A percentile compares a stretch with the other conserved stretches of the same genome.
Evolutionary conservation across 2,888 invertebrate species (phyloP).

Genomic region (Flabesymbios commensalis): DNA sequence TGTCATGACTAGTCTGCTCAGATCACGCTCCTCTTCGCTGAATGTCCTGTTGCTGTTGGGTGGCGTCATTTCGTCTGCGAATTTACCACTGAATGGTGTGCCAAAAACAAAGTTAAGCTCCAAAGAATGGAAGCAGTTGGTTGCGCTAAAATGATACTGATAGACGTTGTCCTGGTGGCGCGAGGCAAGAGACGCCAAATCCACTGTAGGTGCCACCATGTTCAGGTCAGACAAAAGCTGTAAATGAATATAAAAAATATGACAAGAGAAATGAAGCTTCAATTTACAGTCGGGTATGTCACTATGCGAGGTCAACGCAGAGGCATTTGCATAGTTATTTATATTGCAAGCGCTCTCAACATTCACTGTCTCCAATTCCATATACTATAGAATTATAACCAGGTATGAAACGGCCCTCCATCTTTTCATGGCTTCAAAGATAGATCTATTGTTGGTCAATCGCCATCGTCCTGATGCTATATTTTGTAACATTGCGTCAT

Average conservation of each 20-base stretch:
- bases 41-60: constrained; percentile 9
- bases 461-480: too few relatives aligned
- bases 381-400: too few relatives aligned
- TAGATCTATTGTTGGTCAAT: too few relatives aligned
- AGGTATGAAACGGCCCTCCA: too few relatives aligned
- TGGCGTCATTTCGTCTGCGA: constrained; percentile 32
- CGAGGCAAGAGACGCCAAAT: constrained; percentile 23
- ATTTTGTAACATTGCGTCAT: too few relatives aligned
- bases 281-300: too few relatives aligned
- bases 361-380: too few relatives aligned
- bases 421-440: too few relatives aligned
- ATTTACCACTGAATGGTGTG: constrained; percentile 33
- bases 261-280: too few relatives aligned
- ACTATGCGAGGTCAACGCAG: too few relatives aligned
- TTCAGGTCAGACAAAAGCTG: constrained; percentile 36
- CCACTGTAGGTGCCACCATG: constrained; percentile 33
- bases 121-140: constrained; percentile 31
- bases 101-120: constrained; percentile 38
- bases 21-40: constrained; percentile 12
- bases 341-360: too few relatives aligned
- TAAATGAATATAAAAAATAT: neutral
- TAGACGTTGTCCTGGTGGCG: constrained; percentile 20
- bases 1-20: constrained; percentile 27
- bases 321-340: too few relatives aligned
- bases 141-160: constrained; percentile 30